phyloP scores from a whole-genome alignment of 2,113 vertebrate genomes.

The Platysternon megacephalum region DNA sequence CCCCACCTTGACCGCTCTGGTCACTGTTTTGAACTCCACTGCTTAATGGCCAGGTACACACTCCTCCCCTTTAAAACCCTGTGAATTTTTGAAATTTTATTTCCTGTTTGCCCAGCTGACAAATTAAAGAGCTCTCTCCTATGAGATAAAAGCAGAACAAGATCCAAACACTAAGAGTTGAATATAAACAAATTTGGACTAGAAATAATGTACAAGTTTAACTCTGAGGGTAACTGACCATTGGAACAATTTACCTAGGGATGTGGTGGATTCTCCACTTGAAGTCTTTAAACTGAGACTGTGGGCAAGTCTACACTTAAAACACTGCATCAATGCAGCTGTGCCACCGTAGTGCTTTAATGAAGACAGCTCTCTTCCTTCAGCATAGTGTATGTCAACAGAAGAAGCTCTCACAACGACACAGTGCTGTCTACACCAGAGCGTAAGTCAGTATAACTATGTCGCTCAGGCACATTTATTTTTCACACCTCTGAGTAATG shows the following conservation, averaged over 20 bases:
- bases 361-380: too few species aligned
- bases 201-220: background rate
- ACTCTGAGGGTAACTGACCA: background rate
- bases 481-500: background rate
- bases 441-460: too few species aligned
- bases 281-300: background rate
- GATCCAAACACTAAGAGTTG: background rate
- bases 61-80: too few species aligned
- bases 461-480: background rate
- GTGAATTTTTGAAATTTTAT: too few species aligned
- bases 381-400: too few species aligned
- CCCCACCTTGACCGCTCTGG: too few species aligned
- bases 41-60: too few species aligned
- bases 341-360: background rate
- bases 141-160: background rate
- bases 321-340: background rate
- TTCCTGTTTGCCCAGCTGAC: too few species aligned
- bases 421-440: too few species aligned
- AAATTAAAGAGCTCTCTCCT: background rate
- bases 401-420: background rate
- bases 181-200: background rate
- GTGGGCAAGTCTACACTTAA: background rate
- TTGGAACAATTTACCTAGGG: fast-evolving
- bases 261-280: background rate
- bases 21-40: too few species aligned